phyloP scores from a whole-genome alignment of 2,888 invertebrate species.

The Temnothorax unifasciatus region DNA sequence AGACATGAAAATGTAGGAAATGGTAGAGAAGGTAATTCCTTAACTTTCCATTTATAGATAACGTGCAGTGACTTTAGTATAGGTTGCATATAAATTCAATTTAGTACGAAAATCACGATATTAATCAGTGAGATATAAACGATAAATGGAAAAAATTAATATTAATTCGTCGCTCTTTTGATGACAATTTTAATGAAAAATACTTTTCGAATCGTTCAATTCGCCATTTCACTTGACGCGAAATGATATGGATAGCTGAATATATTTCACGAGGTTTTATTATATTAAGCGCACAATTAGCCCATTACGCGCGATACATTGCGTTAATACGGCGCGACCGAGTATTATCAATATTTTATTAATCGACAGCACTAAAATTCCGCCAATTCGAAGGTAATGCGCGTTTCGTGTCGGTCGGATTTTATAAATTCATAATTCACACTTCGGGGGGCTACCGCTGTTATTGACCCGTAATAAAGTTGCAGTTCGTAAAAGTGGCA shows the following conservation, averaged over 20 bases:
- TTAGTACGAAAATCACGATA: neutral
- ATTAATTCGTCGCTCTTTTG: neutral
- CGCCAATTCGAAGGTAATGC: slow-evolving; percentile 36
- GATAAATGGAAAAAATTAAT: neutral
- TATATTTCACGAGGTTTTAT: slow-evolving; percentile 43
- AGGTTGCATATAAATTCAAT: neutral
- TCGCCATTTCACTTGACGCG: slow-evolving; percentile 10
- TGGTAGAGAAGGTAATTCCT: neutral
- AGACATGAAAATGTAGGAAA: slow-evolving; percentile 13
- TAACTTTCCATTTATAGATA: neutral
- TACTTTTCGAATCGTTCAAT: neutral
- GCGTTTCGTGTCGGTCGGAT: slow-evolving; percentile 33
- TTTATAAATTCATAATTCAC: slow-evolving; percentile 48
- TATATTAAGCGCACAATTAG: slow-evolving; percentile 42
- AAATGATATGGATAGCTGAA: neutral
- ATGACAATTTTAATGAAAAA: slow-evolving; percentile 33
- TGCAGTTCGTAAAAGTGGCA: slow-evolving; percentile 49
- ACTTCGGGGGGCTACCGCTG: slow-evolving; percentile 22
- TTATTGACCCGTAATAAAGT: slow-evolving; percentile 53
- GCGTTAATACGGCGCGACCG: slow-evolving; percentile 38
- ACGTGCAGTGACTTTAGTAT: neutral
- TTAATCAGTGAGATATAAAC: neutral
- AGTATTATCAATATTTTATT: slow-evolving; percentile 51
- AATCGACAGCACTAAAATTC: slow-evolving; percentile 40
- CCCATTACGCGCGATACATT: slow-evolving; percentile 35